Evolutionary conservation across 2,113 vertebrate genomes (phyloP).

Genomic region (Grus americana): DNA sequence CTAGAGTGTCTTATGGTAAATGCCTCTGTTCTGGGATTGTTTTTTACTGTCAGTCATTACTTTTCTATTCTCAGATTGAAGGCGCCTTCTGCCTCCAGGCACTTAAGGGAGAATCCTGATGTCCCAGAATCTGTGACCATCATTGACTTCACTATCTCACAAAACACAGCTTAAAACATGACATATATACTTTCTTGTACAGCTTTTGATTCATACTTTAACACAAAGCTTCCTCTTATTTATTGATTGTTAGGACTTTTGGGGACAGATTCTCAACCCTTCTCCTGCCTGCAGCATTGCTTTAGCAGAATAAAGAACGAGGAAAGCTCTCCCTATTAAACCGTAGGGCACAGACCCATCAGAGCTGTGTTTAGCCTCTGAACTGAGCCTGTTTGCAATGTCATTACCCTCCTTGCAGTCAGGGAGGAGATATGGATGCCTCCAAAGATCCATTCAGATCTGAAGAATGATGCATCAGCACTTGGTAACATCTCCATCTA

Average conservation of each 20-base stretch:
- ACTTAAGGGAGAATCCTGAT: not conserved
- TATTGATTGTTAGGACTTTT: not conserved
- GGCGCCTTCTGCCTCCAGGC: not conserved
- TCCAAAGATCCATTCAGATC: not conserved
- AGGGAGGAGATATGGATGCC: not conserved
- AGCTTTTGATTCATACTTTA: constrained; percentile 6
- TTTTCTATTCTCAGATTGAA: constrained; percentile 24
- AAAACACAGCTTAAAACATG: not conserved
- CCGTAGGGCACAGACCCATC: not conserved
- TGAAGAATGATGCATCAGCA: not conserved
- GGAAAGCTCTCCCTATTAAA: not conserved
- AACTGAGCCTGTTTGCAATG: not conserved
- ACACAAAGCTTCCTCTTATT: constrained; percentile 11
- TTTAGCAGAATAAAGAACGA: not conserved
- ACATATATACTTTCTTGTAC: not conserved
- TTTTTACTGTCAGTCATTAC: constrained; percentile 33
- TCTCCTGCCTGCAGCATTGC: not conserved
- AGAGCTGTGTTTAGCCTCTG: not conserved
- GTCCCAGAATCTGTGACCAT: not conserved
- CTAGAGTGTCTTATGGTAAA: not conserved
- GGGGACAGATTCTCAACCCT: not conserved
- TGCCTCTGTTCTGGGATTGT: not conserved
- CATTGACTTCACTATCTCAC: not conserved
- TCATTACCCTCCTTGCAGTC: not conserved
- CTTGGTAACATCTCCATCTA: not conserved